phyloP scores from a whole-genome alignment of 2,113 vertebrate genomes.

The Cyanoramphus novaezelandiae region DNA sequence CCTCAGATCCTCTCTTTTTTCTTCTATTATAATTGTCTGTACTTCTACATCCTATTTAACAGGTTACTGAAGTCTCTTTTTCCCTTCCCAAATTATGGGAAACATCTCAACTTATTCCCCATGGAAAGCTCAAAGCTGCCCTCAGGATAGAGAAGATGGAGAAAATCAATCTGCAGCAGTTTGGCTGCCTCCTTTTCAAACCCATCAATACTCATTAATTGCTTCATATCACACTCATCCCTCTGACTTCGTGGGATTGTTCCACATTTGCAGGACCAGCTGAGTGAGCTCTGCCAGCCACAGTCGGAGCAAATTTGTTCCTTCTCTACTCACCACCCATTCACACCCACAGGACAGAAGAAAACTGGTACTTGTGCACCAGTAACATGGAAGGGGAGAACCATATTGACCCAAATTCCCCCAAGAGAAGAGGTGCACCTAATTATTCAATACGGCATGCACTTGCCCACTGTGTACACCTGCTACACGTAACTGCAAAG shows the following conservation, averaged over 20 bases:
- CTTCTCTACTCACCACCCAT: not conserved
- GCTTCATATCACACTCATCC: not conserved
- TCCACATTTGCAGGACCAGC: not conserved
- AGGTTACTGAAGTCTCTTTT: not conserved
- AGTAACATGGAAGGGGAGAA: not conserved
- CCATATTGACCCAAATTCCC: not conserved
- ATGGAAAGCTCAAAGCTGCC: not conserved
- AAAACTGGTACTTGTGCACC: fast-evolving
- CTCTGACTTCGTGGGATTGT: not conserved
- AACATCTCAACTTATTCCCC: not conserved
- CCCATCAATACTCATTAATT: not conserved
- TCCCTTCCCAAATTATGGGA: not conserved
- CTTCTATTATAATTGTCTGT: not conserved
- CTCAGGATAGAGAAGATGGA: not conserved
- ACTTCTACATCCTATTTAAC: not conserved
- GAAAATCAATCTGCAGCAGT: not conserved
- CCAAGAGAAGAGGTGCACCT: not conserved
- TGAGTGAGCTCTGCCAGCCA: not conserved
- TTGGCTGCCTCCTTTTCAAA: not conserved
- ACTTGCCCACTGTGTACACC: not conserved
- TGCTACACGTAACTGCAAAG: not conserved
- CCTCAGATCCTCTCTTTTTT: not conserved
- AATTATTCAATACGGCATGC: not conserved
- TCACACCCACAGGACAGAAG: not conserved
- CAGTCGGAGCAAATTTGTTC: not conserved